Evolutionary conservation across 2,113 vertebrate species (phyloP).

Genomic region (Laticauda laticaudata): DNA sequence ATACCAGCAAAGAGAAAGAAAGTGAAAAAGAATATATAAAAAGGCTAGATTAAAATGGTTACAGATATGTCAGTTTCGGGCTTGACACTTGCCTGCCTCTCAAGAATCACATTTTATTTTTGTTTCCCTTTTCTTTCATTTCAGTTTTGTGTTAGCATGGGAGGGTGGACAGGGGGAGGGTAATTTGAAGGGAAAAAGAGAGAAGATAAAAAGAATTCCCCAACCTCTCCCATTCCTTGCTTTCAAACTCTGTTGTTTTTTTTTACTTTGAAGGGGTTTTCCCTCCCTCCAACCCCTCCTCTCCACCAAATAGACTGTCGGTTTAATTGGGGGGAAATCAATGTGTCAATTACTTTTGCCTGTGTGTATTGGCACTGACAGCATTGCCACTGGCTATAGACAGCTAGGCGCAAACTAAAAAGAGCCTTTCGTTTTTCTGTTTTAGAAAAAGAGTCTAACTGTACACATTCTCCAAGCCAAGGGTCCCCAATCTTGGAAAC

Average conservation of each 20-base stretch:
- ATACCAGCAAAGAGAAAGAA: too few relatives aligned
- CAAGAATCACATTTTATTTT: neutral
- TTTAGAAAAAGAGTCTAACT: neutral
- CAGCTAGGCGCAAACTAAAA: neutral
- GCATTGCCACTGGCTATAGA: neutral
- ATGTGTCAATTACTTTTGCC: neutral
- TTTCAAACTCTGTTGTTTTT: neutral
- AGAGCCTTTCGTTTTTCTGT: neutral
- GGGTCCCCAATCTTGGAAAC: neutral
- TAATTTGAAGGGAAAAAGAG: neutral
- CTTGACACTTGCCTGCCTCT: neutral
- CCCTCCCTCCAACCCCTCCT: neutral
- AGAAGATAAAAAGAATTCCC: neutral
- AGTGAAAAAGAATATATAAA: too few relatives aligned
- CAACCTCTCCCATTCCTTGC: neutral
- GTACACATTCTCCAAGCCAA: neutral
- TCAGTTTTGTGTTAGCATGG: neutral
- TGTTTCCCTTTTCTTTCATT: neutral
- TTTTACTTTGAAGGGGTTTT: neutral
- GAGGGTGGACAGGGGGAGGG: neutral
- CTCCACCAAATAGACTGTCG: neutral
- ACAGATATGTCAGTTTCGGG: too few relatives aligned
- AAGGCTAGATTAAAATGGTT: too few relatives aligned
- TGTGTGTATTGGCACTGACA: neutral
- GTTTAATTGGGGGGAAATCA: neutral